Percentiles rank a stretch among this genome's conserved stretches.
These are phyloP conservation scores for Grapholita molesta DNA, from an alignment of 1,140 invertebrate genomes.

Conservation along the genomic window DNA sequence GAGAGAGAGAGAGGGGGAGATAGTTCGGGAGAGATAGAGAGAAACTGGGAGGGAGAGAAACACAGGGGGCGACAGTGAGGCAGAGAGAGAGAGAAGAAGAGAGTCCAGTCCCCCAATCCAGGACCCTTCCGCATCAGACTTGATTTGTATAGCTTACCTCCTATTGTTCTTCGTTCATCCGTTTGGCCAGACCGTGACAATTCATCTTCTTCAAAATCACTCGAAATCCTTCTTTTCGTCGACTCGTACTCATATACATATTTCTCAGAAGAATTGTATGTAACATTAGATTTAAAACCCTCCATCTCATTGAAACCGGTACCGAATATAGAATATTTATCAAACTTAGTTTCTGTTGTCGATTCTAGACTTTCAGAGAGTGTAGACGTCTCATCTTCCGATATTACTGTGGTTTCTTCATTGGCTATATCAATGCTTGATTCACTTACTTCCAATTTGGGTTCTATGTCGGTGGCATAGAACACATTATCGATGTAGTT, in stretches of 20 bases:
- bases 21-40: too few relatives aligned
- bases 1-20: too few relatives aligned
- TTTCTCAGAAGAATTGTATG: constrained; percentile 26
- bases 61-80: too few relatives aligned
- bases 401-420: neutral
- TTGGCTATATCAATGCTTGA: neutral
- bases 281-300: neutral
- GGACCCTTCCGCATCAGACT: too few relatives aligned
- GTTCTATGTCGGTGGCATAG: constrained; percentile 11
- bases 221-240: constrained; percentile 1
- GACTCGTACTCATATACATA: constrained; percentile 6
- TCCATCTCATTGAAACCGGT: too few relatives aligned
- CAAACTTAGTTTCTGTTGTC: neutral
- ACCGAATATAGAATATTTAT: too few relatives aligned
- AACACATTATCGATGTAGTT: constrained; percentile 30
- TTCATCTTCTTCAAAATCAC: constrained; percentile 36
- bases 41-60: too few relatives aligned
- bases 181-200: constrained; percentile 26
- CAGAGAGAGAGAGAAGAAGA: too few relatives aligned
- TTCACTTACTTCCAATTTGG: neutral
- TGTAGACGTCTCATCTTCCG: too few relatives aligned
- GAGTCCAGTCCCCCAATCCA: too few relatives aligned
- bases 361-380: too few relatives aligned
- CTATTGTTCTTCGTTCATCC: constrained; percentile 7
- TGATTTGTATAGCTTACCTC: too few relatives aligned